A percentile compares a stretch with the other conserved stretches of the same genome.
Conservation (phyloP, 1,140 invertebrate genomes). For the Elymnias hypermnestra region DNA sequence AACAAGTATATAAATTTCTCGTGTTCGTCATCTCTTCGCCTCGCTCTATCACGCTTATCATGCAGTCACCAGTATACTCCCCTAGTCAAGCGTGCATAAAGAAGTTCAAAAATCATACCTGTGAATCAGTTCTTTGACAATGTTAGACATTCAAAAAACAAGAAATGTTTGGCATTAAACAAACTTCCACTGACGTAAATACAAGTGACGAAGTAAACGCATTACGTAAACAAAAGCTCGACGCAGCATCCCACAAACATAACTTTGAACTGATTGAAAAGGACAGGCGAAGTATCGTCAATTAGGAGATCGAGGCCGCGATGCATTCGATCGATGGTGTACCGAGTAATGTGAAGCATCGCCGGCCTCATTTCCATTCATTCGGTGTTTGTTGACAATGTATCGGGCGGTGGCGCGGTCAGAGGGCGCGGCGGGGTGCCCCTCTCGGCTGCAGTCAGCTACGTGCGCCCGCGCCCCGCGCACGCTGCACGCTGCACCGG, state of each 20-base stretch:
- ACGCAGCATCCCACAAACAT: constrained; percentile 5
- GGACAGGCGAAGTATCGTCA: constrained; percentile 13
- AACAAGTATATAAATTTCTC: too few relatives aligned
- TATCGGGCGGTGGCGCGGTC: constrained; percentile 35
- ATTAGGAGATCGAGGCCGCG: constrained; percentile 15
- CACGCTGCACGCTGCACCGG: constrained; percentile 54
- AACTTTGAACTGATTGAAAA: constrained; percentile 5
- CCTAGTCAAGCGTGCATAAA: too few relatives aligned
- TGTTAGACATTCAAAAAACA: too few relatives aligned
- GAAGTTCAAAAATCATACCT: too few relatives aligned
- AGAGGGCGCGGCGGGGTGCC: constrained; percentile 40
- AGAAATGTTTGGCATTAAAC: too few relatives aligned
- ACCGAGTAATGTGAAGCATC: constrained; percentile 24
- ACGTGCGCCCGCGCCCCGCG: constrained; percentile 65
- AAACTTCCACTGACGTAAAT: neutral
- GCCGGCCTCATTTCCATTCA: constrained; percentile 64
- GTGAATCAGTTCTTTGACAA: too few relatives aligned
- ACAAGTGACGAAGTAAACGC: constrained; percentile 2
- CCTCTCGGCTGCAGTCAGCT: constrained; percentile 50
- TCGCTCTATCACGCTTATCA: too few relatives aligned
- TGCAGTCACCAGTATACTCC: too few relatives aligned
- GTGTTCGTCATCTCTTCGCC: too few relatives aligned
- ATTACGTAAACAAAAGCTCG: constrained; percentile 7
- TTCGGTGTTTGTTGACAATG: constrained; percentile 64
- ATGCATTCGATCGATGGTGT: constrained; percentile 25